These are phyloP conservation scores for Zosterops lateralis DNA, from an alignment of 2,113 vertebrate genomes.

Conservation along the genomic window DNA sequence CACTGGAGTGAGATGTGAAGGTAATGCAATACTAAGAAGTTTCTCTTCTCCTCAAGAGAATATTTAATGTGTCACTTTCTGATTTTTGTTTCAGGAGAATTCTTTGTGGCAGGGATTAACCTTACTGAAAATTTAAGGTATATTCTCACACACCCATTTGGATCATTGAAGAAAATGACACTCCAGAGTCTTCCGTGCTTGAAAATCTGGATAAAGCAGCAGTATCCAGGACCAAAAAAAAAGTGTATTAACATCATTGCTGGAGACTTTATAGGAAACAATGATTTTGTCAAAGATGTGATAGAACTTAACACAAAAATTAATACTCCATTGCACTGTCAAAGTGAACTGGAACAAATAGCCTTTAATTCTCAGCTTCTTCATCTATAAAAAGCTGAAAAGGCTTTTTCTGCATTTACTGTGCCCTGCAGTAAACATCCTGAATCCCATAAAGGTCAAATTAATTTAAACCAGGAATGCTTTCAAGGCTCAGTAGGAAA, in stretches of 20 bases:
- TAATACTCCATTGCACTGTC: neutral
- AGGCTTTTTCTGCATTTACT: neutral
- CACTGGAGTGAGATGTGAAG: neutral
- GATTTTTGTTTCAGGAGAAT: conserved; percentile 73
- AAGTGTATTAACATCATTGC: conserved; percentile 86
- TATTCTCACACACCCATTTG: conserved; percentile 69
- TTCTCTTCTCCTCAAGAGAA: neutral
- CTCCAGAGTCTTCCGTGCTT: conserved; percentile 72
- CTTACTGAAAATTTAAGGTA: conserved; percentile 81
- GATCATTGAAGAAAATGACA: conserved; percentile 79
- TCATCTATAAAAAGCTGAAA: neutral
- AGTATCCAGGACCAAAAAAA: conserved; percentile 75
- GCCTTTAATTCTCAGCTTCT: neutral
- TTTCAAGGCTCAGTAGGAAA: neutral
- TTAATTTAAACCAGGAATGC: neutral
- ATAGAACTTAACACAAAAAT: conserved; percentile 81
- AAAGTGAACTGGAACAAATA: neutral
- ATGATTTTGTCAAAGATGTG: conserved; percentile 79
- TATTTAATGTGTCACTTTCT: neutral
- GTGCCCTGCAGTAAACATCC: neutral
- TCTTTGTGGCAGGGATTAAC: conserved; percentile 89
- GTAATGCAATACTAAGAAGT: neutral
- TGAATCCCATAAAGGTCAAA: neutral
- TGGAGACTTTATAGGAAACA: conserved; percentile 83
- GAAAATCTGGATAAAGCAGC: conserved; percentile 79